These are phyloP conservation scores for Pollenia labialis DNA, from an alignment of 2,888 invertebrate species.

Conservation along the genomic window DNA sequence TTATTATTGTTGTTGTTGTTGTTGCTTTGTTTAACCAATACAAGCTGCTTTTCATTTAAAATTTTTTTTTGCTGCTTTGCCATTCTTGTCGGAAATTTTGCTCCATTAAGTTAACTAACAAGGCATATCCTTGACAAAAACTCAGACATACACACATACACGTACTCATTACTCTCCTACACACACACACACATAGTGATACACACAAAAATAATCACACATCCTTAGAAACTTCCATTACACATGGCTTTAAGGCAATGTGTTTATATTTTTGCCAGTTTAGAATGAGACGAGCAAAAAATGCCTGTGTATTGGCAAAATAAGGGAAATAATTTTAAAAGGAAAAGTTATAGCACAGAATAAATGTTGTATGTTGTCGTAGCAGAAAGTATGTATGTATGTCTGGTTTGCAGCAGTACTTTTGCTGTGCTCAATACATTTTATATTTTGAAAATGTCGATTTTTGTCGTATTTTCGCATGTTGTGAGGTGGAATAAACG, in stretches of 20 bases:
- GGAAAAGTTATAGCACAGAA: slow-evolving; percentile 37
- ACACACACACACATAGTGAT: not conserved
- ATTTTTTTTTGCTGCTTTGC: slow-evolving; percentile 48
- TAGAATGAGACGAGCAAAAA: slow-evolving; percentile 17
- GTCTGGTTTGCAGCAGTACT: not conserved
- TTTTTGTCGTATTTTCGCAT: slow-evolving; percentile 44
- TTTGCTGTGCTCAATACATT: not conserved
- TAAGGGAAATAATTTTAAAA: slow-evolving; percentile 55
- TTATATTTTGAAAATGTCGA: slow-evolving; percentile 12
- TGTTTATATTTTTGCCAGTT: slow-evolving; percentile 48
- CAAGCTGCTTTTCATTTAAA: slow-evolving; percentile 37
- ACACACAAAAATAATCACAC: not conserved
- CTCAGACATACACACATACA: slow-evolving; percentile 19
- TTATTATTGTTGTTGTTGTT: not conserved
- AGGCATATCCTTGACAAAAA: slow-evolving; percentile 73
- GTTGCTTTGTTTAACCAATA: slow-evolving; percentile 1
- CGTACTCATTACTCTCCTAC: not conserved
- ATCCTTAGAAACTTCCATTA: slow-evolving; percentile 22
- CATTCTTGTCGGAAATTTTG: slow-evolving; percentile 71
- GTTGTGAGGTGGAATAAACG: slow-evolving; percentile 65
- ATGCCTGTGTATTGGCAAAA: slow-evolving; percentile 36
- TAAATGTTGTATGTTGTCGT: not conserved
- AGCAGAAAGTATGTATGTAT: not conserved
- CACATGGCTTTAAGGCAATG: slow-evolving; percentile 66
- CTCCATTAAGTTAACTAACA: slow-evolving; percentile 73